Evolutionary conservation across 2,797 vertebrate species (phyloP), one percentile per base, ranked within the genome.

Genomic region (Merluccius polli): DNA sequence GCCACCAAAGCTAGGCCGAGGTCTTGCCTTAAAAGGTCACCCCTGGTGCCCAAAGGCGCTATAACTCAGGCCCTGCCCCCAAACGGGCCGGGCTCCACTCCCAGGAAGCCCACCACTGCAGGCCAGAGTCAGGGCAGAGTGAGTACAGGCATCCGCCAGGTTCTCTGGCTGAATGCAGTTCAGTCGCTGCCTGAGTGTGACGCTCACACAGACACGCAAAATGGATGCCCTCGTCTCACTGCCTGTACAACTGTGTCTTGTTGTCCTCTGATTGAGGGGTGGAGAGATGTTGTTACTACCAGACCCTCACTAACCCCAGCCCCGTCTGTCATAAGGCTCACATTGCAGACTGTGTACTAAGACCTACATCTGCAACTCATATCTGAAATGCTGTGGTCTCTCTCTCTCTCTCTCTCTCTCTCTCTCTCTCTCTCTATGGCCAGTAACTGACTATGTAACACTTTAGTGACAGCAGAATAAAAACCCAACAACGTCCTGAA

Each of bases 1-100:
- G 89, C 93, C 92, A 91, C 93, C 91, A 94, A 91, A 82, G 72
- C 76, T 90, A 94, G 92, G 93, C 89, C 93, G 84, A 89, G 92
- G 87, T 89, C 89, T 80, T 88, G 90, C 92, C 92, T 89, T 84
- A 93, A 94, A 87, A 82, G 87, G 90, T 91, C 93, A 29, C 84
- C 92, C 84, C 81, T 89, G 86, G 84, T 92, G 93, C 89, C 91
- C 91, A 90, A 91, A 83, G 90, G 87, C 93, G 90, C 83, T 90
- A 89, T 94, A 95, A 92, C 92, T 84, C 77, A 85, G 84, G 79
- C 87, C 68, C 79, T 83, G 81, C 83, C 92, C 83, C 88, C 93
- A 87, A 92, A 89, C 10, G 87, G 89, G 83, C 84, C 81, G 87
- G 93, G 93, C 86, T 90, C 93, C 87, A 93, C 91, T 88, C 87